Conservation (phyloP, 2,888 invertebrate species). For the Prenolepis imparis region DNA sequence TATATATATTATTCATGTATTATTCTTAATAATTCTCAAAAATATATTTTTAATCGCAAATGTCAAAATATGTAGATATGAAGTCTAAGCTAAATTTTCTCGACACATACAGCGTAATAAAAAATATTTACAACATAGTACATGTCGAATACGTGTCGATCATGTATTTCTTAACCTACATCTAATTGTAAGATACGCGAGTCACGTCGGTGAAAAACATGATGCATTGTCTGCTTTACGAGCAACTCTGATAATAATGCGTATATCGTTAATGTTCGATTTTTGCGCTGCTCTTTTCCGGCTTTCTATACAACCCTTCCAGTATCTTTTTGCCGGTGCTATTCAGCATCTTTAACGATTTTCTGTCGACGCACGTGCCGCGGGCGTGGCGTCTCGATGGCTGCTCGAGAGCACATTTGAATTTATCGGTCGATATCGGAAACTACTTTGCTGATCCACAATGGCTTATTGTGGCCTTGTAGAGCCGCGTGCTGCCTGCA, state of each 20-base stretch:
- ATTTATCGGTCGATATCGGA: conserved; percentile 82
- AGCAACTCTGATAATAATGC: conserved; percentile 25
- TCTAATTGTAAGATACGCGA: background rate
- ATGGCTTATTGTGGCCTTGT: conserved; percentile 73
- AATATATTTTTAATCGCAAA: background rate
- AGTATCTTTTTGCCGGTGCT: conserved; percentile 57
- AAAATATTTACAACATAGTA: background rate
- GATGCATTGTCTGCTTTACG: conserved; percentile 6
- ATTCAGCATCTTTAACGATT: conserved; percentile 79
- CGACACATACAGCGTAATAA: background rate
- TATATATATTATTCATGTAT: background rate
- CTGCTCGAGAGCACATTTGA: conserved; percentile 74
- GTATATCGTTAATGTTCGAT: conserved; percentile 24
- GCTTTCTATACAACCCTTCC: conserved; percentile 59
- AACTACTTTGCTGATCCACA: conserved; percentile 79
- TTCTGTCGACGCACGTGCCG: conserved; percentile 78
- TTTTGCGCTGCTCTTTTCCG: conserved; percentile 16
- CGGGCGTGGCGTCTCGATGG: conserved; percentile 70
- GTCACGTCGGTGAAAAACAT: conserved; percentile 1
- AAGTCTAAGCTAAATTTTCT: background rate
- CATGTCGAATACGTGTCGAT: background rate
- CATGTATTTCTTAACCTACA: background rate
- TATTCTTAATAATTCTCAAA: background rate
- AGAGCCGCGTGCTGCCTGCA: conserved; percentile 47
- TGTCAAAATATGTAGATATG: background rate